Conservation (phyloP, 1,140 invertebrate species). For the Macrostomum lignano region DNA sequence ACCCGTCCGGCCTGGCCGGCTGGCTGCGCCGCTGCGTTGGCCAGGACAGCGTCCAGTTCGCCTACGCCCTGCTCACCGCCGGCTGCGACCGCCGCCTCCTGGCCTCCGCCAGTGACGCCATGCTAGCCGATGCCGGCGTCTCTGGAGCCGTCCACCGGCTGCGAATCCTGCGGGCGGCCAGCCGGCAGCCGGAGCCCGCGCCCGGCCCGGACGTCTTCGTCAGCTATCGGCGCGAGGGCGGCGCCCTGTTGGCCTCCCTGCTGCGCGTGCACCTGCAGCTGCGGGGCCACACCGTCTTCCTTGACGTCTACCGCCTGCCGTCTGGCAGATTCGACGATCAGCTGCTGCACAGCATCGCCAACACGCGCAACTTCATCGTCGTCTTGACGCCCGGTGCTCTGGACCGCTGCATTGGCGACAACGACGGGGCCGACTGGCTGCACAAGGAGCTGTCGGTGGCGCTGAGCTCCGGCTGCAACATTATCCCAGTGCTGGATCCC, state of each 20-base stretch:
- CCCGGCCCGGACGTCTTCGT: conserved; percentile 55
- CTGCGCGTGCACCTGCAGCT: conserved; percentile 66
- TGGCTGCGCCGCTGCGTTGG: neutral
- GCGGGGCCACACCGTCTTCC: conserved; percentile 37
- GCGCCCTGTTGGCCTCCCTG: conserved; percentile 67
- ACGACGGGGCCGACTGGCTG: conserved; percentile 89
- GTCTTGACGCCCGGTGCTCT: conserved; percentile 74
- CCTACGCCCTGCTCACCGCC: neutral
- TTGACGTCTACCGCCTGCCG: conserved; percentile 22
- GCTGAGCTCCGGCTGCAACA: conserved; percentile 73
- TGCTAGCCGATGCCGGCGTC: conserved; percentile 1
- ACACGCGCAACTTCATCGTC: conserved; percentile 78
- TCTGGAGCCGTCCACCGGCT: neutral
- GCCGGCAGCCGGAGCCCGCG: neutral
- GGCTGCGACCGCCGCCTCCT: neutral
- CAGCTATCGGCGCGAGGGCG: conserved; percentile 81
- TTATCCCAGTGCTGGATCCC: conserved; percentile 89
- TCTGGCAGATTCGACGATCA: conserved; percentile 83
- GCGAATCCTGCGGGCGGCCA: neutral
- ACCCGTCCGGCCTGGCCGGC: neutral
- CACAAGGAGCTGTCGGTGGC: conserved; percentile 83
- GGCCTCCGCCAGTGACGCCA: neutral
- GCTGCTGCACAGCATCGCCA: conserved; percentile 69
- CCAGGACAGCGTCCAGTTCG: neutral
- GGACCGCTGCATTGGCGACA: conserved; percentile 65